These are phyloP conservation scores for Ianthella basta DNA, from an alignment of 37 sponge, comb jelly and placozoan species.

Conservation along the genomic window DNA sequence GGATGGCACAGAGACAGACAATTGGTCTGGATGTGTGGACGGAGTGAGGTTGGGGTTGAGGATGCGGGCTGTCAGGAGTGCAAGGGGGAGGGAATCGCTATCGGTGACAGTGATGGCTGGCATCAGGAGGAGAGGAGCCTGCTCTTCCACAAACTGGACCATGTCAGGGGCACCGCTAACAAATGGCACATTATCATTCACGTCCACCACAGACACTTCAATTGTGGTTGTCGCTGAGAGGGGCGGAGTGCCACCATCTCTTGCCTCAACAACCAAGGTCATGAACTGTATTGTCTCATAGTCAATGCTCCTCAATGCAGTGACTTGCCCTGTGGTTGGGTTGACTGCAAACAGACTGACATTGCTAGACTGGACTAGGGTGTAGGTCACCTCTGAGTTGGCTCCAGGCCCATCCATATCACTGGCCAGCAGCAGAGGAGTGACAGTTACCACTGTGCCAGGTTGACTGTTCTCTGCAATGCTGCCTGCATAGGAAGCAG, in stretches of 20 bases:
- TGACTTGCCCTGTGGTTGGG: conserved; percentile 39
- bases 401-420: conserved; percentile 50
- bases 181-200: conserved; percentile 65
- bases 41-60: not conserved
- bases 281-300: conserved; percentile 29
- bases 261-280: conserved; percentile 41
- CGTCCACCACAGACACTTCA: conserved; percentile 36
- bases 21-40: conserved; percentile 33
- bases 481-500: conserved; percentile 27
- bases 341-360: conserved; percentile 38
- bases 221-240: conserved; percentile 51
- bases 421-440: conserved; percentile 39
- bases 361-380: conserved; percentile 19
- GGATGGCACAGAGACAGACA: conserved; percentile 29
- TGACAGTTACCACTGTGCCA: conserved; percentile 34
- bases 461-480: conserved; percentile 53
- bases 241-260: conserved; percentile 47
- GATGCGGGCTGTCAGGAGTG: conserved; percentile 21
- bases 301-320: conserved; percentile 13
- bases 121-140: conserved; percentile 8
- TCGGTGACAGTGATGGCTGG: conserved; percentile 49
- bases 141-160: conserved; percentile 57
- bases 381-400: conserved; percentile 48
- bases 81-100: conserved; percentile 50
- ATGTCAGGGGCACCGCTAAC: not conserved